A percentile compares a stretch with the other conserved stretches of the same genome.
phyloP scores from a whole-genome alignment of 35 echinoderm and acorn worm genomes.

The Eucidaris tribuloides region DNA sequence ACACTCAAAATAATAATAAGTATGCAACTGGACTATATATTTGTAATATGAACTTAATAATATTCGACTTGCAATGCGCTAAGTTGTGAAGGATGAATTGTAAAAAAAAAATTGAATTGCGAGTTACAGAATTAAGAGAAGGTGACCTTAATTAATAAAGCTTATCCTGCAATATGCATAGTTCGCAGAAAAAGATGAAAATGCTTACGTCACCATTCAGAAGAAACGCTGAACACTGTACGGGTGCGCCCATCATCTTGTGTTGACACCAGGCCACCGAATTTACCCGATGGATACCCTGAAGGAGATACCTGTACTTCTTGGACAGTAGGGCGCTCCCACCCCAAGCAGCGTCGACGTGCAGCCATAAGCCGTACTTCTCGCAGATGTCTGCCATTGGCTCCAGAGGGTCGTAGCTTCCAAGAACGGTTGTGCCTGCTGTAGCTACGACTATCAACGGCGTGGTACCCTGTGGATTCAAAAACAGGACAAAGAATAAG shows the following conservation, averaged over 20 bases:
- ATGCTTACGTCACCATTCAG: conserved; percentile 61
- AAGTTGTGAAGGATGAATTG: too few relatives aligned
- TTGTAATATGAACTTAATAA: too few relatives aligned
- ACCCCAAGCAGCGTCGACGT: conserved; percentile 98
- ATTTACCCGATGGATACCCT: conserved; percentile 75
- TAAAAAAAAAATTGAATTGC: too few relatives aligned
- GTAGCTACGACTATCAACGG: conserved; percentile 86
- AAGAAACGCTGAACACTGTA: conserved; percentile 95
- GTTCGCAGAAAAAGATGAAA: too few relatives aligned
- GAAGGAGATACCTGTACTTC: conserved; percentile 52
- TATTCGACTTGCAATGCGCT: too few relatives aligned
- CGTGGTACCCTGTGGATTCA: conserved; percentile 53
- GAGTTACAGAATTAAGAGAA: too few relatives aligned
- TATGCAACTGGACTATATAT: too few relatives aligned
- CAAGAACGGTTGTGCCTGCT: conserved; percentile 83
- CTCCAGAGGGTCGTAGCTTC: conserved; percentile 75
- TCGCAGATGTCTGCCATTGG: conserved; percentile 71
- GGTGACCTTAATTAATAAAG: too few relatives aligned
- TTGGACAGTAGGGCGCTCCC: conserved; percentile 67
- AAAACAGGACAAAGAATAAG: too few relatives aligned
- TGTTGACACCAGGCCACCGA: conserved; percentile 96
- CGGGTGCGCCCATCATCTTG: conserved; percentile 85
- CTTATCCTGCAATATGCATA: too few relatives aligned
- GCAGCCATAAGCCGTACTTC: conserved; percentile 76
- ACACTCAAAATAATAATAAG: too few relatives aligned